Conservation (phyloP, 2,113 vertebrate species). For the Hydrochoerus hydrochaeris region DNA sequence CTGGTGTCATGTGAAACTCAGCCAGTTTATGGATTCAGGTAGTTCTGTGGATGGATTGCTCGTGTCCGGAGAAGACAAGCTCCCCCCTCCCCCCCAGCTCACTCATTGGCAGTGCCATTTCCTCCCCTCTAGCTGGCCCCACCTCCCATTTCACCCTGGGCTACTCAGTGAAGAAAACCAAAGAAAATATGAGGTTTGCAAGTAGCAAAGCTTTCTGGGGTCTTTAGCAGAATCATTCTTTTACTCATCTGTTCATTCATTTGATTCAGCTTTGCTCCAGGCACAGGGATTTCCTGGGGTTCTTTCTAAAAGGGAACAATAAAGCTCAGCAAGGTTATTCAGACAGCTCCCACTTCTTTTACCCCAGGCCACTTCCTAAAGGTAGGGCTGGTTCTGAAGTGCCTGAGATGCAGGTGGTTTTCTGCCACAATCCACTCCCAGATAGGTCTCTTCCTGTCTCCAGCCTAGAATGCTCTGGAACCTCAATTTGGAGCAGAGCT, state of each 20-base stretch:
- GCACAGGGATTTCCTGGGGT: not conserved
- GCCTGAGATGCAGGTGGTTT: not conserved
- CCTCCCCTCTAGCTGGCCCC: too few species aligned
- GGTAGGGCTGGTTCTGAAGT: not conserved
- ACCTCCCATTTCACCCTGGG: not conserved
- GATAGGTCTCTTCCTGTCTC: not conserved
- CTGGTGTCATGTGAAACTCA: not conserved
- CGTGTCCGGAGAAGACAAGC: not conserved
- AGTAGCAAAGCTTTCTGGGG: not conserved
- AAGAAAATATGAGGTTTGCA: not conserved
- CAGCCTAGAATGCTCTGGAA: not conserved
- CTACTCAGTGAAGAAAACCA: not conserved
- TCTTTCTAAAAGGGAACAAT: not conserved
- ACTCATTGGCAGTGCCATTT: not conserved
- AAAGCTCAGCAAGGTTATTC: not conserved
- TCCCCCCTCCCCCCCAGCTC: too few species aligned
- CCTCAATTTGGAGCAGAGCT: not conserved
- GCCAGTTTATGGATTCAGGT: not conserved
- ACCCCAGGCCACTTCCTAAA: not conserved
- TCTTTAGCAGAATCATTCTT: not conserved
- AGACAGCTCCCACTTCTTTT: not conserved
- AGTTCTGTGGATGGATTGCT: not conserved
- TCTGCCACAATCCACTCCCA: rapidly evolving
- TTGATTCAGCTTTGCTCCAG: not conserved
- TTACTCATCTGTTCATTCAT: not conserved